These are phyloP conservation scores for Sciurus vulgaris DNA, from an alignment of 2,797 vertebrate species.

Conservation along the genomic window DNA sequence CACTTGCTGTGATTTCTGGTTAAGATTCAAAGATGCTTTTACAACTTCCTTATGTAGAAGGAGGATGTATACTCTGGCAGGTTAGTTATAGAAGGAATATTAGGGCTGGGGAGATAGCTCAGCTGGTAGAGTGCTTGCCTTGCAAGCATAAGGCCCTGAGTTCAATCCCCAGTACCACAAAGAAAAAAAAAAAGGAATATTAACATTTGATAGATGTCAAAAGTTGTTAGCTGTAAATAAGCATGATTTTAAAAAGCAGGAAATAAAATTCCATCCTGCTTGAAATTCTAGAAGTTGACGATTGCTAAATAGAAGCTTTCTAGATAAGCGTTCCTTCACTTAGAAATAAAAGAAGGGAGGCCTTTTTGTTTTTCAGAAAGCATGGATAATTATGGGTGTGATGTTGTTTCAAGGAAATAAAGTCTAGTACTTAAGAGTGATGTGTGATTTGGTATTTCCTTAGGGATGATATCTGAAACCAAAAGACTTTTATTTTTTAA, in stretches of 20 bases:
- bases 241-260: background rate
- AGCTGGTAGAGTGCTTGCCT: no score
- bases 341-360: slow-evolving; percentile 36
- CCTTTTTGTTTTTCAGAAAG: slow-evolving; percentile 57
- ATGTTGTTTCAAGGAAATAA: slow-evolving; percentile 58
- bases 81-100: slow-evolving; percentile 34
- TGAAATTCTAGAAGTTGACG: slow-evolving; percentile 21
- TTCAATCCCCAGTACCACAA: no score
- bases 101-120: background rate
- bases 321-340: slow-evolving; percentile 31
- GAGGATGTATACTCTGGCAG: background rate
- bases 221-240: slow-evolving; percentile 39
- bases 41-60: background rate
- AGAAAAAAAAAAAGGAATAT: background rate
- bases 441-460: slow-evolving; percentile 69
- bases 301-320: background rate
- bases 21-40: slow-evolving; percentile 33
- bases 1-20: background rate
- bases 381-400: slow-evolving; percentile 38
- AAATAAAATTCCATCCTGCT: background rate
- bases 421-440: slow-evolving; percentile 58
- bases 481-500: background rate
- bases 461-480: slow-evolving; percentile 38
- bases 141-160: no score
- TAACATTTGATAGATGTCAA: background rate